Evolutionary conservation across 2,113 vertebrate species (phyloP), one percentile per base, ranked within the genome.

Genomic region (Gobius niger): DNA sequence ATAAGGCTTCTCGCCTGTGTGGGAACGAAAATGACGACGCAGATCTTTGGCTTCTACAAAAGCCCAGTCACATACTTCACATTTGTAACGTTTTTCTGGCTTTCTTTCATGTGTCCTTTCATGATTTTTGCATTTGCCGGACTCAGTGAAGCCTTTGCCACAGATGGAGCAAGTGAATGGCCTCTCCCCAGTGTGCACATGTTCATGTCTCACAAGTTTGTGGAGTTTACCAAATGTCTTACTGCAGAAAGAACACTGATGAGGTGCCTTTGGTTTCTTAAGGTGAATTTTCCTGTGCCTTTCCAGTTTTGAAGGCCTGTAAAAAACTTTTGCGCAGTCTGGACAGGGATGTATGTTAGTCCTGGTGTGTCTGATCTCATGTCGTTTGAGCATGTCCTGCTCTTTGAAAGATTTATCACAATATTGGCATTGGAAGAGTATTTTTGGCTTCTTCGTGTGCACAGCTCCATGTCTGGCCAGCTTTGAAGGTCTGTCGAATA

Each of bases 1-100:
- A 54, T 89, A 91, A 5, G 89, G 89, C 57, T 88, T 91, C 69
- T 91, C 89, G 6, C 87, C 87, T 0, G 87, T 89, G 82, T 91
- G 88, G 1, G 86, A 84, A 65, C 0, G 89, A 9, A 47, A 65
- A 18, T 90, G 89, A 0, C 89, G 82, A 0, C 86, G 85, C 0
- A 90, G 80, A 44, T 0, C 83, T 0, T 88, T 89, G 4, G 85
- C 83, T 63, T 88, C 89, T 44, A 80, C 86, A 71, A 89, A 90
- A 34, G 81, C 71, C 87, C 84, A 86, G 13, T 79, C 83, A 0
- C 89, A 90, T 70, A 47, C 53, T 0, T 59, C 6, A 42, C 89
- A 90, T 65, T 52, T 18, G 74, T 89, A 85, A 9, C 83, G 83
- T 44, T 89, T 89, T n/a, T 88, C 86, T 0, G 87, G 89, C 62